Evolutionary conservation across 2,797 vertebrate genomes (phyloP).

Genomic region (Setipinna tenuifilis): DNA sequence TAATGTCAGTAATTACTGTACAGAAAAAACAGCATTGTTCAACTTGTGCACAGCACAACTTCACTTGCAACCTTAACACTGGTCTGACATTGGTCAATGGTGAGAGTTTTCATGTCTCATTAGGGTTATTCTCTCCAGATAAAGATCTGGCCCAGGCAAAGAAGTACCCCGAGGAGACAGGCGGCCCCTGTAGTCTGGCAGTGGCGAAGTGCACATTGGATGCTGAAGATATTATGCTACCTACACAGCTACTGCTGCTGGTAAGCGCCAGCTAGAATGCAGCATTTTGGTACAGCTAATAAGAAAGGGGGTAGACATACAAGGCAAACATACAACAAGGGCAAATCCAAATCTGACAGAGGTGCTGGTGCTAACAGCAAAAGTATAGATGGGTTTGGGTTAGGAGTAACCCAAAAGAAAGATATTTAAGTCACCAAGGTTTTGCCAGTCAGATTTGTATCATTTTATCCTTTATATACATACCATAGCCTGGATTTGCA

Average conservation of each 20-base stretch:
- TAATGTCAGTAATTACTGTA: background rate
- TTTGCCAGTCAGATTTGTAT: no score
- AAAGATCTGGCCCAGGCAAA: constrained; percentile 27
- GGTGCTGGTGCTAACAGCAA: no score
- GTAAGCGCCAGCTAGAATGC: background rate
- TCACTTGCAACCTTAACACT: constrained; percentile 16
- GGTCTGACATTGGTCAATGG: constrained; percentile 33
- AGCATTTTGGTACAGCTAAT: background rate
- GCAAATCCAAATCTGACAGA: no score
- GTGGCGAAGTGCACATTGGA: background rate
- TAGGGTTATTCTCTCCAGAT: constrained; percentile 59
- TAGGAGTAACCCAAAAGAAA: no score
- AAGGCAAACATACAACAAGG: no score
- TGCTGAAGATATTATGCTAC: background rate
- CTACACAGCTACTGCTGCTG: background rate
- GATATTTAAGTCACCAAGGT: no score
- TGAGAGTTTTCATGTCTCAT: constrained; percentile 59
- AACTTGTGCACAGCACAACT: background rate
- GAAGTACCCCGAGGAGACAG: background rate
- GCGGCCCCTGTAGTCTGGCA: background rate
- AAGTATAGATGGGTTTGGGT: no score
- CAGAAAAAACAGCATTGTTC: background rate
- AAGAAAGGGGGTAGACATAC: no score
- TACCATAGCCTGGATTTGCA: background rate
- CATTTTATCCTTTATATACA: background rate